Evolutionary conservation across 2,888 invertebrate genomes (phyloP), one percentile per base, ranked within the genome.

Genomic region (Xanthia togata): DNA sequence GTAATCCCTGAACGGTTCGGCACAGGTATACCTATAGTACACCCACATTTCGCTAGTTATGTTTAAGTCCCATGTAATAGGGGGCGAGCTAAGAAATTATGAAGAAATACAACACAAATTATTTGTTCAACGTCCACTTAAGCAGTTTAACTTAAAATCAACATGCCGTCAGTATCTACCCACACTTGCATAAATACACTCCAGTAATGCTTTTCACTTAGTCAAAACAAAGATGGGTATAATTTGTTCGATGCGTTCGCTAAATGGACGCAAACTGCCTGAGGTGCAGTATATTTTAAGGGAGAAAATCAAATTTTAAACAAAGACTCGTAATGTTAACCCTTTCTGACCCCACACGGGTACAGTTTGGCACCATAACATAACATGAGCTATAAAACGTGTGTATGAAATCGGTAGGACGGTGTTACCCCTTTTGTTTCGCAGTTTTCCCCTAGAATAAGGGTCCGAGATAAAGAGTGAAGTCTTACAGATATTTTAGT

Each of bases 261-360:
- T 90, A 91, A 92, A 93, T 92, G 91, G 83, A 90, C 90, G 89
- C 90, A 89, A 90, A 91, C 87, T 86, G 89, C 91, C 90, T 82
- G 85, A 87, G 90, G 93, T 91, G 79, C 83, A 80, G 88, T 85
- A 91, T 91, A 73, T 78, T 65, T 65, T 87, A 87, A 87, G 89
- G 88, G 89, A 90, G 90, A 92, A 92, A 92, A 94, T 94, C 93
- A 95, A 93, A 93, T 93, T 94, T 93, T 89, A 93, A 95, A 94
- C 93, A 93, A 93, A 93, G 91, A 89, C 91, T 91, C 92, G 91
- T 94, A 93, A 94, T 91, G 90, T 93, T 92, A 93, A 93, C 93
- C 94, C 93, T 92, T 88, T 91, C 90, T 90, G 92, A 93, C 93
- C 93, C 91, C 89, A 90, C 90, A 87, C 88, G 92, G 87, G 90